These are phyloP conservation scores for Pempheris klunzingeri DNA, from an alignment of 2,797 vertebrate species.

Conservation along the genomic window DNA sequence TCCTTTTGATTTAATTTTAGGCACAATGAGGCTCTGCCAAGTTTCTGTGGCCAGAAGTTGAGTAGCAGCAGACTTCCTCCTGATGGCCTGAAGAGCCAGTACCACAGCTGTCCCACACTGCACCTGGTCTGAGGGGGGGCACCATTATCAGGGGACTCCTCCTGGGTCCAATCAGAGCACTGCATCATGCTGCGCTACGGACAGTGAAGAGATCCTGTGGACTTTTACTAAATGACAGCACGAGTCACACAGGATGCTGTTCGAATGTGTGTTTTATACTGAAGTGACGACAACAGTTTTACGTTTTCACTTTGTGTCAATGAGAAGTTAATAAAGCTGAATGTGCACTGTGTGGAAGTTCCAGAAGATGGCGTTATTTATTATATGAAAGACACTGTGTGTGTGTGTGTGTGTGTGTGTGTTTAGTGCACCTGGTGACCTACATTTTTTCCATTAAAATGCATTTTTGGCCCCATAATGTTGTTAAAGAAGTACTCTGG, in stretches of 20 bases:
- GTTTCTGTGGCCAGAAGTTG: slow-evolving; percentile 38
- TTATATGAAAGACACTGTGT: background rate
- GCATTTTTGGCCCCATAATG: background rate
- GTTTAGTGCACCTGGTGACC: background rate
- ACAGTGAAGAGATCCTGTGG: background rate
- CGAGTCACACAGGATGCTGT: background rate
- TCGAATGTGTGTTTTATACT: slow-evolving; percentile 14
- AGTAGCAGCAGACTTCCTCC: slow-evolving; percentile 40
- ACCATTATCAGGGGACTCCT: slow-evolving; percentile 38
- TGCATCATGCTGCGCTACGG: slow-evolving; percentile 40
- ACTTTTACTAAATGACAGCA: background rate
- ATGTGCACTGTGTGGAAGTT: slow-evolving; percentile 1
- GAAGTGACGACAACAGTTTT: background rate
- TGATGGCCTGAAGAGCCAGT: slow-evolving; percentile 31
- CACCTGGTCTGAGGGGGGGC: slow-evolving; percentile 66
- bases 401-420: background rate
- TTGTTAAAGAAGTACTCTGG: background rate
- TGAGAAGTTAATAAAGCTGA: slow-evolving; percentile 39
- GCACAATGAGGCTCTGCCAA: slow-evolving; percentile 37
- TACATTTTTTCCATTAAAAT: slow-evolving; percentile 13
- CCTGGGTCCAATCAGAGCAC: slow-evolving; percentile 38
- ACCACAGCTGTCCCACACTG: slow-evolving; percentile 79
- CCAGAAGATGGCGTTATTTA: slow-evolving; percentile 70
- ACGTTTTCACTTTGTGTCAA: background rate
- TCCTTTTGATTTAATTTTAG: slow-evolving; percentile 51